Base-by-base conservation (phyloP, 2,113 vertebrate genomes). In the Paralichthys olivaceus region DNA sequence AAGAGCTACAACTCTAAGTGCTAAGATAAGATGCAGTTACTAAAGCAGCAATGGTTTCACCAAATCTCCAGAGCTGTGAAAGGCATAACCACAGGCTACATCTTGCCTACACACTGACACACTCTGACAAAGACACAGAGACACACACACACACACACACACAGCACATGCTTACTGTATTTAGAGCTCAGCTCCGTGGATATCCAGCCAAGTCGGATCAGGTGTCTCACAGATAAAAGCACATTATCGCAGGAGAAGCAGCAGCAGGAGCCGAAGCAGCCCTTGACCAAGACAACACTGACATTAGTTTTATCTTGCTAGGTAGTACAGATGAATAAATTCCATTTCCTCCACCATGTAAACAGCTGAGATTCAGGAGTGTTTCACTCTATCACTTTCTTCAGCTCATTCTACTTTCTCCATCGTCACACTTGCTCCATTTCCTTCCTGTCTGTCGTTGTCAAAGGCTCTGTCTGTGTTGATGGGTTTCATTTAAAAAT, bases 161-260 rank as follows among this genome's bases (percentile, higher is more conserved):
- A 80, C 40, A 83, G 43, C 67, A 84, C 63, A 80, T 49, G 73
- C 91, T 91, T 92, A 90, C 92, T 89, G 91, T 87, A 85, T 83
- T 80, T 64, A 66, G 85, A 84, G 65, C 58, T 81, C 75, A 83
- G 81, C 83, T 79, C 65, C 66, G 26, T 53, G 69, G 77, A 83
- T 86, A 81, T 83, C 67, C 49, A 70, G 84, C 55, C 75, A 90
- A 83, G 77, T 75, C 43, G 37, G 63, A 85, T 88, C 79, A 83
- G 74, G 56, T 84, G 71, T 87, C 72, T 80, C 61, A 72, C 28
- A 83, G 83, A 81, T 65, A 51, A 82, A 80, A 74, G 69, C 74
- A 84, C 71, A 85, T 84, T 74, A 85, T 62, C 19, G 61, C 71
- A 72, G 67, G 32, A 81, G 53, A 83, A 79, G 64, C 56, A 64